Percentiles rank a stretch among this genome's conserved stretches.
Evolutionary conservation across 2,113 vertebrate genomes (phyloP).

Genomic region (Felis catus): DNA sequence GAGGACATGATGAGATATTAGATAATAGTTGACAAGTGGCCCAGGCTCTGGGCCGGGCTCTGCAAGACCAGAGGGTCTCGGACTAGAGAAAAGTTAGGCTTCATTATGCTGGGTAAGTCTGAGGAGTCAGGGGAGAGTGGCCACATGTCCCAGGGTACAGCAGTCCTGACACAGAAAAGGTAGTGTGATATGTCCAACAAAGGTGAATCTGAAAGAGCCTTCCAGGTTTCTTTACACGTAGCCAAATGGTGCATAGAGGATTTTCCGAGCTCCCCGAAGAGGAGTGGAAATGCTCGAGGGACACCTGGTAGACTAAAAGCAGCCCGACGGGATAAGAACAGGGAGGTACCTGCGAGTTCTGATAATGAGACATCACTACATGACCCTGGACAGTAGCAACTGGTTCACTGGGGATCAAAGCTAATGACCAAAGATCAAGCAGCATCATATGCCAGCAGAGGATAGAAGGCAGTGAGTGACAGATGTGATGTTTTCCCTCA

Average conservation of each 20-base stretch:
- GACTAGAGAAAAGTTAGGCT: neutral
- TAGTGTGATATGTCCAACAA: neutral
- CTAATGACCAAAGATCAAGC: neutral
- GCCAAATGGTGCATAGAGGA: neutral
- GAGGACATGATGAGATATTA: neutral
- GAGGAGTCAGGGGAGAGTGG: too few relatives aligned
- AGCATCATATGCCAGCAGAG: neutral
- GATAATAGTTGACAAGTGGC: neutral
- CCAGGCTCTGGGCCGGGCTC: neutral
- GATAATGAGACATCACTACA: neutral
- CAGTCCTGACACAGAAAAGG: neutral
- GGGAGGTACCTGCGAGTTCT: neutral
- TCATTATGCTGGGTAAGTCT: neutral
- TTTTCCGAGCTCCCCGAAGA: neutral
- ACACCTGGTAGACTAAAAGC: neutral
- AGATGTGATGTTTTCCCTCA: accelerated
- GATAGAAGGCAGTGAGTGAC: neutral
- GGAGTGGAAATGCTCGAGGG: neutral
- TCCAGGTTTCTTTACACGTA: neutral
- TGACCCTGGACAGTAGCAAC: neutral
- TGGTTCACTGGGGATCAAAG: neutral
- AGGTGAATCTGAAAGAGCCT: neutral
- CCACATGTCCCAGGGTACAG: neutral
- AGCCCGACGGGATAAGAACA: neutral
- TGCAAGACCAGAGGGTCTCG: neutral